Percentiles rank a stretch among this genome's conserved stretches.
These are phyloP conservation scores for Stegophylla sp. DNA, from an alignment of 2,888 invertebrate species.

Conservation along the genomic window DNA sequence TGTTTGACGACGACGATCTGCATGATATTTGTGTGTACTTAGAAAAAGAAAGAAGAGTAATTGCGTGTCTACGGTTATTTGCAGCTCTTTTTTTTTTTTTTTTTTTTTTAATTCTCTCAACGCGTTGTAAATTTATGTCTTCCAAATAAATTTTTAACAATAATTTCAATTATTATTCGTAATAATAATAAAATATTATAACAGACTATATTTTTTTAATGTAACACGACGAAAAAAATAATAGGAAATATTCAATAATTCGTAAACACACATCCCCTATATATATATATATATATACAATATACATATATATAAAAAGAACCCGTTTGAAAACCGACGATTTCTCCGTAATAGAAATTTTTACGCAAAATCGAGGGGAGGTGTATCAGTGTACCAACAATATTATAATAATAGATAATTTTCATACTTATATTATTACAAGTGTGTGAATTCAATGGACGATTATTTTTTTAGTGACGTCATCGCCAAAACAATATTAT, in stretches of 20 bases:
- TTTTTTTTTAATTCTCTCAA: background rate
- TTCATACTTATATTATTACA: background rate
- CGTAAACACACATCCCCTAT: too few relatives aligned
- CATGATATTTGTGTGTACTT: background rate
- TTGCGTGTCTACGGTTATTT: constrained; percentile 1
- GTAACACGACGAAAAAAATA: background rate
- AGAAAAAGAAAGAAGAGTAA: background rate
- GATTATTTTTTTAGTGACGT: background rate
- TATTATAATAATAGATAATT: background rate
- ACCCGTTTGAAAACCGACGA: background rate
- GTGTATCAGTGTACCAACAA: background rate
- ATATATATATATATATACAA: too few relatives aligned
- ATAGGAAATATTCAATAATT: constrained; percentile 32
- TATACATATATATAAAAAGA: background rate
- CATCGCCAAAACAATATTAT: constrained; percentile 20
- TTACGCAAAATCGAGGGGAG: background rate
- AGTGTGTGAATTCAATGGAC: background rate
- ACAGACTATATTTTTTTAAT: background rate
- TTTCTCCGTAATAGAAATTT: background rate
- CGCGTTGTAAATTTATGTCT: background rate
- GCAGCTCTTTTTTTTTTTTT: too few relatives aligned
- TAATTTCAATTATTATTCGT: background rate
- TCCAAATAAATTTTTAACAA: constrained; percentile 2
- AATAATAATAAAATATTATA: background rate
- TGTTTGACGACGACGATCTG: background rate